Conservation (phyloP, 2,113 vertebrate species). For the Cyprinus carpio region DNA sequence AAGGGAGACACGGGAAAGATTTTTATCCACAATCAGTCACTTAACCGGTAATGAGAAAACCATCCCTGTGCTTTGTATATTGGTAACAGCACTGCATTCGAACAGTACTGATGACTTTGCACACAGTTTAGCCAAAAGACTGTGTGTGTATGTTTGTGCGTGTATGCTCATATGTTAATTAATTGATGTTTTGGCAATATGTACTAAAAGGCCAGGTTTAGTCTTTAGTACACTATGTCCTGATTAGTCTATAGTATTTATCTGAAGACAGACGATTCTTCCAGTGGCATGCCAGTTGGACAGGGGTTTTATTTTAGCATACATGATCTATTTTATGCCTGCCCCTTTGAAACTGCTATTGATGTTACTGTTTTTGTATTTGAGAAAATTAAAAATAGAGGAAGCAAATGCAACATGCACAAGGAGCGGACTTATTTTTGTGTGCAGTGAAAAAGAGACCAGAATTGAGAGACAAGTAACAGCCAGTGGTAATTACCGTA, state of each 20-base stretch:
- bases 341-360: constrained; percentile 58
- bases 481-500: background rate
- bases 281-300: constrained; percentile 52
- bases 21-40: constrained; percentile 56
- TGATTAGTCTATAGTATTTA: constrained; percentile 23
- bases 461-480: background rate
- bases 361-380: constrained; percentile 52
- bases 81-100: background rate
- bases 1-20: constrained; percentile 57
- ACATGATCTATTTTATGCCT: constrained; percentile 3
- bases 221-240: constrained; percentile 20
- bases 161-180: background rate
- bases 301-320: constrained; percentile 54
- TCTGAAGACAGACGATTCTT: constrained; percentile 5
- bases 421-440: background rate
- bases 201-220: constrained; percentile 4
- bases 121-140: constrained; percentile 29
- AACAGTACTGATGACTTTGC: background rate
- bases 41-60: constrained; percentile 57
- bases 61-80: constrained; percentile 8
- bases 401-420: background rate
- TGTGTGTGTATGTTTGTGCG: constrained; percentile 9
- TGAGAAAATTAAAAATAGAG: background rate
- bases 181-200: constrained; percentile 30
- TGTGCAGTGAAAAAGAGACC: background rate